Percentiles rank a stretch among this genome's conserved stretches.
Conservation (phyloP, 2,113 vertebrate species). For the Phycodurus eques region DNA sequence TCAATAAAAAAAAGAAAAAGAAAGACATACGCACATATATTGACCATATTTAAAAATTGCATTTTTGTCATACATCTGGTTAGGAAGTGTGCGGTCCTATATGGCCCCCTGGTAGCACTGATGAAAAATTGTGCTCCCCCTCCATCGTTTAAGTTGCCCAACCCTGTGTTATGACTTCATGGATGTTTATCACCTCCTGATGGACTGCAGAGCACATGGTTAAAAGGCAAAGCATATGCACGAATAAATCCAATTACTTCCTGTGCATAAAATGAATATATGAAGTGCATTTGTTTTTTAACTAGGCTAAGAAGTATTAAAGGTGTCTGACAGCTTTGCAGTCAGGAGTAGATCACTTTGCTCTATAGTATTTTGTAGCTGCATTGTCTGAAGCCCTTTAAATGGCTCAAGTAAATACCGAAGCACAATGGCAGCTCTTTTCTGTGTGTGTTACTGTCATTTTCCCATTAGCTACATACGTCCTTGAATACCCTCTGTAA, state of each 20-base stretch:
- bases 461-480: slow-evolving; percentile 66
- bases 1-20: no score
- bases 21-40: no score
- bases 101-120: no score
- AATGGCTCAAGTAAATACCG: slow-evolving; percentile 67
- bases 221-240: slow-evolving; percentile 11
- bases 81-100: no score
- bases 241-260: slow-evolving; percentile 46
- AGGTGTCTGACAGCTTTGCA: slow-evolving; percentile 64
- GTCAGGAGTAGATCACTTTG: slow-evolving; percentile 65
- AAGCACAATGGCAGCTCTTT: slow-evolving; percentile 42
- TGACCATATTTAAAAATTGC: no score
- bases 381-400: slow-evolving; percentile 68
- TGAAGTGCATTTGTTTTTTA: slow-evolving; percentile 66
- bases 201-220: not conserved
- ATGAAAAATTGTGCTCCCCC: no score
- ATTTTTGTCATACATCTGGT: no score
- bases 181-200: not conserved
- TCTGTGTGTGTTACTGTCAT: slow-evolving; percentile 53
- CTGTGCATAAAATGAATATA: slow-evolving; percentile 56
- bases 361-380: slow-evolving; percentile 69
- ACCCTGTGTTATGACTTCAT: not conserved
- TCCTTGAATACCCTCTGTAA: slow-evolving; percentile 64
- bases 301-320: slow-evolving; percentile 55
- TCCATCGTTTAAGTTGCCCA: no score